Percentiles rank a stretch among this genome's conserved stretches.
Conservation (phyloP, 2,888 invertebrate species). For the Pseudococcus jackbeardsleyi region DNA sequence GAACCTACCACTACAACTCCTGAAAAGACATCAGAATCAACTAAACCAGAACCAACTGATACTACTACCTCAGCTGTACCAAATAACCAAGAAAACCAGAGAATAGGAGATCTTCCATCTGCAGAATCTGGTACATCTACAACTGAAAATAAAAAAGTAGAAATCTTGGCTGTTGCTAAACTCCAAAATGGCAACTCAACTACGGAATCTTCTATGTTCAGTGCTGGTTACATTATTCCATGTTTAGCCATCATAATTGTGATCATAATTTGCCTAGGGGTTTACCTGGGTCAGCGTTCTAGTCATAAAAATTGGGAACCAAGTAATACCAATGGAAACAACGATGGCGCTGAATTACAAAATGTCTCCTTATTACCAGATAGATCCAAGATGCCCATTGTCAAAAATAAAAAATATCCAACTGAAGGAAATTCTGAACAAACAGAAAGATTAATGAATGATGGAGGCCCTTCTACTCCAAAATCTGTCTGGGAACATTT, state of each 20-base stretch:
- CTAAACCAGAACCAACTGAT: not conserved
- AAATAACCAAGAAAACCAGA: too few relatives aligned
- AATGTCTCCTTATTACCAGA: conserved; percentile 54
- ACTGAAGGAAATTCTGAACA: conserved; percentile 21
- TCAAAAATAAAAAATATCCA: conserved; percentile 36
- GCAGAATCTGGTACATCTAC: not conserved
- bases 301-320: conserved; percentile 14
- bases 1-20: too few relatives aligned
- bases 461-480: not conserved
- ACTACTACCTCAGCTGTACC: too few relatives aligned
- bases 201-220: not conserved
- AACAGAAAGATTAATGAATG: conserved; percentile 51
- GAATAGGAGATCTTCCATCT: not conserved
- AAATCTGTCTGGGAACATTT: conserved; percentile 36
- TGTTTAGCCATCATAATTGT: conserved; percentile 49
- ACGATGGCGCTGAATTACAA: conserved; percentile 58
- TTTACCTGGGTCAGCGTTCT: conserved; percentile 45
- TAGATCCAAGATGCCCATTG: not conserved
- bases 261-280: conserved; percentile 19
- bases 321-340: not conserved
- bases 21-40: too few relatives aligned
- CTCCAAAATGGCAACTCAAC: too few relatives aligned
- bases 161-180: too few relatives aligned
- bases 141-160: too few relatives aligned
- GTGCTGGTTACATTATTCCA: conserved; percentile 50